Percentiles rank a stretch among this genome's conserved stretches.
These are phyloP conservation scores for Drosophila ochracea DNA, from an alignment of 2,888 invertebrate genomes.

Conservation along the genomic window DNA sequence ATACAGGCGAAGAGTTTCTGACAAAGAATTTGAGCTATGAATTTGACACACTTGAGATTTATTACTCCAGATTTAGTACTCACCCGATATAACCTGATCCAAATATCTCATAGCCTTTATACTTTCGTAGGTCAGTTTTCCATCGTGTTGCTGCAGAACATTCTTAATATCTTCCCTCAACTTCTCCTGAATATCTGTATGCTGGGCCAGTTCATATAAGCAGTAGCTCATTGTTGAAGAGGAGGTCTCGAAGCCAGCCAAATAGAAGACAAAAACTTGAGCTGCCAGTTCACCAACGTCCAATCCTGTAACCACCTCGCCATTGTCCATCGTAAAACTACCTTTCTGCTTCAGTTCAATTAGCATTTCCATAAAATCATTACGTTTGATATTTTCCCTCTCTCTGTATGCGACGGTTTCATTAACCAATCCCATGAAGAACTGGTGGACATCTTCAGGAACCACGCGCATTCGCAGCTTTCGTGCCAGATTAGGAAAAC, in stretches of 20 bases:
- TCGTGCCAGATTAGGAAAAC: conserved; percentile 69
- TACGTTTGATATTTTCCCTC: conserved; percentile 81
- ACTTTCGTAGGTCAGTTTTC: conserved; percentile 84
- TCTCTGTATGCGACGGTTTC: conserved; percentile 84
- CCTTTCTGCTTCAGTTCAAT: conserved; percentile 83
- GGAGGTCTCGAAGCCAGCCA: conserved; percentile 87
- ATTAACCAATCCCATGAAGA: conserved; percentile 81
- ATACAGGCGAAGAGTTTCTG: conserved; percentile 87
- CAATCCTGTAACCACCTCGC: conserved; percentile 63
- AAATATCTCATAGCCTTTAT: conserved; percentile 85
- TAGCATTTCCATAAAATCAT: conserved; percentile 86
- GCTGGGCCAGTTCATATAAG: conserved; percentile 86
- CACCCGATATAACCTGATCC: conserved; percentile 85
- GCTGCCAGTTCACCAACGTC: conserved; percentile 85
- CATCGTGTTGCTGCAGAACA: conserved; percentile 82
- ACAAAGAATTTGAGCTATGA: no score
- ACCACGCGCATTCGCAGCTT: conserved; percentile 62
- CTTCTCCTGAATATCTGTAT: conserved; percentile 85
- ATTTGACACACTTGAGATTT: neutral
- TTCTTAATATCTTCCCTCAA: conserved; percentile 84
- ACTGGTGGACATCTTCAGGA: conserved; percentile 75
- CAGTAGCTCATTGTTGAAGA: conserved; percentile 85
- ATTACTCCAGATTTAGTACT: neutral
- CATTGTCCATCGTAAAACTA: conserved; percentile 64
- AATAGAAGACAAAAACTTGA: conserved; percentile 86